A percentile compares a stretch with the other conserved stretches of the same genome.
Evolutionary conservation across 2,113 vertebrate species (phyloP).

Genomic region (Spermophilus dauricus): DNA sequence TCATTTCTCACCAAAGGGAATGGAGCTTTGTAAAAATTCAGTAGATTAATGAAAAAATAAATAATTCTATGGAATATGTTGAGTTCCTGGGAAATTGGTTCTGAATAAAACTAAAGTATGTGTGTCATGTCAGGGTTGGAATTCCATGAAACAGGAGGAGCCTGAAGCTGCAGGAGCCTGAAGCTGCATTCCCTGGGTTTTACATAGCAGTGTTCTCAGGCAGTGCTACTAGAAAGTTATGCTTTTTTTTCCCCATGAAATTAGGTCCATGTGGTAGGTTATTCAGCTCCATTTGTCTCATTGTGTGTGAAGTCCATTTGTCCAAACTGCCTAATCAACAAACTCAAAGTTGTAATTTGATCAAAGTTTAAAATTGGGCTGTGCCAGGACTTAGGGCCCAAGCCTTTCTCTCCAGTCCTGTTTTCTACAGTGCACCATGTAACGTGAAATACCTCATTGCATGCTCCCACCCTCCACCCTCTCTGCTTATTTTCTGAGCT

Average conservation of each 20-base stretch:
- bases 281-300: not conserved
- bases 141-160: not conserved
- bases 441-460: not conserved
- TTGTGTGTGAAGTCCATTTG: not conserved
- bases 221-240: not conserved
- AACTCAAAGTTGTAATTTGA: not conserved
- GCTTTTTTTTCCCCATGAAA: not conserved
- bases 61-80: not conserved
- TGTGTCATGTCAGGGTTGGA: not conserved
- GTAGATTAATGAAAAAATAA: conserved; percentile 33
- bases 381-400: not conserved
- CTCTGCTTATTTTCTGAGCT: not conserved
- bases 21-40: not conserved
- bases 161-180: not conserved
- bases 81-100: not conserved
- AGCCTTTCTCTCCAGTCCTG: not conserved
- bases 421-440: not conserved
- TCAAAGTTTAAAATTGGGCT: not conserved
- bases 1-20: conserved; percentile 18
- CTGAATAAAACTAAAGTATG: not conserved
- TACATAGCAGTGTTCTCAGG: not conserved
- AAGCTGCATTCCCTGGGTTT: not conserved
- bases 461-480: not conserved
- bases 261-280: not conserved
- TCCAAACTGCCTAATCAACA: not conserved